Base-by-base conservation (phyloP, 1,140 invertebrate species). In the Venturia canescens region DNA sequence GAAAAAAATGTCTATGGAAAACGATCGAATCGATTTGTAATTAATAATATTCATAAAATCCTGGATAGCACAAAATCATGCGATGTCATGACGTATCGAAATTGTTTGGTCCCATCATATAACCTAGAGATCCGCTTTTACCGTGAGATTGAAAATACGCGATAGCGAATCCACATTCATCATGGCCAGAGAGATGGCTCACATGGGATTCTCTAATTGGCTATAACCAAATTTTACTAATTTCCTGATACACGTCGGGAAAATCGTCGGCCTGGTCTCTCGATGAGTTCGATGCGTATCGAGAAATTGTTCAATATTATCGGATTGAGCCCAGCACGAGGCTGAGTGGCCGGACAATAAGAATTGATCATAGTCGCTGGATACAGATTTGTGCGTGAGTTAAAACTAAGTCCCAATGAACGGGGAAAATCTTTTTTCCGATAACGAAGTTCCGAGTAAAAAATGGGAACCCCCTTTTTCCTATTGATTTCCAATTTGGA, bases 141-240 rank as follows among this genome's bases (percentile, higher is more conserved):
- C 60, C 9, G 23, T 63, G 15, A 63, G 15, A 63, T 63, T 63
- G 60, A 23, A 26, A 63, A 63, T 63, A 26, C 21, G 60, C 21
- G 60, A 26, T 63, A 26, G 67, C 34, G 16, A 38, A 15, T 13
- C 69, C 69, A 44, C 69, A 71, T 71, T 71, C 34, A 34, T 71
- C 69, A 23, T 71, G 16, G 9, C 1, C 34, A 21, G 23, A 23
- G 21, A 34, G 69, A 23, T 44, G 69, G 48, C 34, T 23, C 69
- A 23, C 34, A 34, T 44, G 31, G 31, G 69, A 44, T 71, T 21
- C 69, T 23, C 21, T 44, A 23, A 71, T 71, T 71, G 69, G 69
- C 69, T 71, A 71, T 71, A 70, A 77, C 63, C 76, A 79, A 83
- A 84, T 84, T 83, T 78, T 81, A 83, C 69, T 82, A 83, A 84